A percentile compares a stretch with the other conserved stretches of the same genome.
phyloP scores from a whole-genome alignment of 92 coral and sea anemone genomes.

The Paramuricea clavata region DNA sequence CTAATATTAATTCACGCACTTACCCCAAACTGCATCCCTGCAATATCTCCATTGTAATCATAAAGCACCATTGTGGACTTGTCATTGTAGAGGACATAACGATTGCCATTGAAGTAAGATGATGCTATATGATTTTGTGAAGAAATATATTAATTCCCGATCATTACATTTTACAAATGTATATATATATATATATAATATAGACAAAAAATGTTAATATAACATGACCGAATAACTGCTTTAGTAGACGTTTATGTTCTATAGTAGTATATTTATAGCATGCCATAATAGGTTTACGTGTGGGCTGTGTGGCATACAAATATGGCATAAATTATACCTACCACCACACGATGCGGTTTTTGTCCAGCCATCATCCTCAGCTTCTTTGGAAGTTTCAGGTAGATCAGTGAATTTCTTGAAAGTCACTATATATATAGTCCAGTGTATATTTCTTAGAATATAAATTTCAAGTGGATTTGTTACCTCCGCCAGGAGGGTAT shows the following conservation, averaged over 20 bases:
- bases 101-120: slow-evolving; percentile 45
- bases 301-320: no score
- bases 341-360: slow-evolving; percentile 72
- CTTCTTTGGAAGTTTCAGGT: slow-evolving; percentile 65
- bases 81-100: slow-evolving; percentile 24
- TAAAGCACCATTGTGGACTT: slow-evolving; percentile 34
- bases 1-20: not conserved
- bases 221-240: no score
- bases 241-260: no score
- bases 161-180: no score
- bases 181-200: no score
- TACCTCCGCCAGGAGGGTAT: no score
- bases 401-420: slow-evolving; percentile 64
- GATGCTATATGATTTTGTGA: not conserved
- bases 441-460: not conserved
- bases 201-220: no score
- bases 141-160: not conserved
- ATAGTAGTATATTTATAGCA: no score
- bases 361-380: slow-evolving; percentile 75
- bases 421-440: slow-evolving; percentile 59
- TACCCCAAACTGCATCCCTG: slow-evolving; percentile 46
- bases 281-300: no score
- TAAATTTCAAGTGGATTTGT: no score
- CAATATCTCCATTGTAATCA: slow-evolving; percentile 25
- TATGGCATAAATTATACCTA: slow-evolving; percentile 43